A percentile compares a stretch with the other conserved stretches of the same genome.
These are phyloP conservation scores for Phoeniculus purpureus DNA, from an alignment of 2,797 vertebrate genomes.

Conservation along the genomic window DNA sequence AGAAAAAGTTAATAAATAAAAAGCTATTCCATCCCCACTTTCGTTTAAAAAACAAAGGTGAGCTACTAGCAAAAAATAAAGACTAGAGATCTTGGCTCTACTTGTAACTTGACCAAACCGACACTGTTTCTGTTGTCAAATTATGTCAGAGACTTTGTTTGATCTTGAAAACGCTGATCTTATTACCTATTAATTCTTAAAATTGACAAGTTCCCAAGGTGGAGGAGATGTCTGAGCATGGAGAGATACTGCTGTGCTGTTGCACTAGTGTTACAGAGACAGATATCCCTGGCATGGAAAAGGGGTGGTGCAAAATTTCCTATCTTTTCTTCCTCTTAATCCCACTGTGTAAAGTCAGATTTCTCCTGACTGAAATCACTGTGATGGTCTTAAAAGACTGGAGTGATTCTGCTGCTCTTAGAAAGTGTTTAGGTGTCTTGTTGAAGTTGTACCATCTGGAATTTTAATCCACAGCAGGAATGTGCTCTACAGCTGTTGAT, in stretches of 20 bases:
- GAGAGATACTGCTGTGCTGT: neutral
- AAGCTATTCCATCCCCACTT: neutral
- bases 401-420: neutral
- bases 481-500: neutral
- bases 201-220: neutral
- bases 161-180: neutral
- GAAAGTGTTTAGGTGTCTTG: neutral
- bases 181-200: neutral
- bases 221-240: neutral
- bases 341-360: neutral
- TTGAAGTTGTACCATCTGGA: neutral
- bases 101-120: neutral
- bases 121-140: neutral
- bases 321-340: neutral
- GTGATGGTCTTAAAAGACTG: neutral
- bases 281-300: neutral
- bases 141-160: neutral
- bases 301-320: neutral
- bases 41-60: neutral
- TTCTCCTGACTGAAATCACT: neutral
- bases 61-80: neutral
- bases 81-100: accelerated
- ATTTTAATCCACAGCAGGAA: neutral
- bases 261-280: neutral
- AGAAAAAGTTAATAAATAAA: neutral